Conservation (phyloP, 1,140 invertebrate species). For the Philaenus spumarius region DNA sequence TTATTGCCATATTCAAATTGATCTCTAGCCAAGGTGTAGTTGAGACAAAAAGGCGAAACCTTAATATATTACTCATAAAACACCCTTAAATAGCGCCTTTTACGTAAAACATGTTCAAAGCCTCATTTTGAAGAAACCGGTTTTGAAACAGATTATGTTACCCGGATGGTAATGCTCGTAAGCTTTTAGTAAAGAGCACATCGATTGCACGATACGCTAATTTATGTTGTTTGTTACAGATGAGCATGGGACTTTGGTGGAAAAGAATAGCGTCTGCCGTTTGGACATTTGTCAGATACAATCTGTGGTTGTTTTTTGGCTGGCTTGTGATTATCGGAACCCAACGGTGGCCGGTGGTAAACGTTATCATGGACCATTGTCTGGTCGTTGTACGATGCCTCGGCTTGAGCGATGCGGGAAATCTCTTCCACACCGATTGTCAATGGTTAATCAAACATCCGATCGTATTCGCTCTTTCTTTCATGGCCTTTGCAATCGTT, state of each 20-base stretch:
- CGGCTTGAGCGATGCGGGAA: constrained; percentile 22
- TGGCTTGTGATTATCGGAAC: constrained; percentile 42
- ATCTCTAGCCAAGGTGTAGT: too few species aligned
- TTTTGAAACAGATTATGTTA: too few species aligned
- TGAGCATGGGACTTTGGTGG: constrained; percentile 28
- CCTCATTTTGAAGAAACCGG: too few species aligned
- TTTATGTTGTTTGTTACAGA: constrained; percentile 15
- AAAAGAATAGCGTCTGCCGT: constrained; percentile 36
- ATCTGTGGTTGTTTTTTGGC: constrained; percentile 40
- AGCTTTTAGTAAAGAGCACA: too few species aligned
- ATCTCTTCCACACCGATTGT: background rate
- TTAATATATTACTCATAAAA: too few species aligned
- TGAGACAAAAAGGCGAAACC: too few species aligned
- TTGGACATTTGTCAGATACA: constrained; percentile 42
- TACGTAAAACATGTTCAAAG: too few species aligned
- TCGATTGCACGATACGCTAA: too few species aligned
- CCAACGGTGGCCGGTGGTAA: constrained; percentile 34
- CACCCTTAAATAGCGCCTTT: too few species aligned
- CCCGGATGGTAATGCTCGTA: too few species aligned
- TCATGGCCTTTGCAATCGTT: constrained; percentile 11
- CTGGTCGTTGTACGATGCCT: constrained; percentile 18
- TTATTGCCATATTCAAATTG: too few species aligned
- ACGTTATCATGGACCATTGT: constrained; percentile 8
- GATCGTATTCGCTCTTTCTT: background rate
- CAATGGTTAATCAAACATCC: constrained; percentile 6